A percentile compares a stretch with the other conserved stretches of the same genome.
Conservation (phyloP, 2,888 invertebrate species). For the Aleiodes testaceus region DNA sequence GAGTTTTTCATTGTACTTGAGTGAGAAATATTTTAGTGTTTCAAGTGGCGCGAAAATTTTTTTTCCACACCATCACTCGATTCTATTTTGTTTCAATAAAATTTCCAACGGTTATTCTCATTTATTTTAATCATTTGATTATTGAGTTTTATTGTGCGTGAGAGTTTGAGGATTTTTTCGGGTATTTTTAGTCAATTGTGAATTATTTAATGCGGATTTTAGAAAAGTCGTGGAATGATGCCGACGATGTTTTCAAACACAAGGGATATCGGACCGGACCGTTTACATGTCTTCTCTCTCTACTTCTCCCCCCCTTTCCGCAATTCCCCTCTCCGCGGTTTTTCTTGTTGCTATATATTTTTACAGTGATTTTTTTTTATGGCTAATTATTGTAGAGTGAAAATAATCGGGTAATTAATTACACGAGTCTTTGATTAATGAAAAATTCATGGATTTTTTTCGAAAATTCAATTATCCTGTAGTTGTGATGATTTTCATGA, state of each 20-base stretch:
- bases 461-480: background rate
- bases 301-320: conserved; percentile 43
- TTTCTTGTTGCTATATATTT: conserved; percentile 9
- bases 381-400: background rate
- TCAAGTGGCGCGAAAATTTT: conserved; percentile 33
- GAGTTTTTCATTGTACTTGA: background rate
- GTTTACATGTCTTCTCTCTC: conserved; percentile 47
- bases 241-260: conserved; percentile 60
- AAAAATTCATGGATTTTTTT: background rate
- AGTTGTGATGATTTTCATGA: background rate
- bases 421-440: background rate
- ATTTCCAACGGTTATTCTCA: conserved; percentile 5
- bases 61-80: background rate
- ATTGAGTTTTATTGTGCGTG: conserved; percentile 10
- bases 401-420: background rate
- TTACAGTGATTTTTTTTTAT: background rate
- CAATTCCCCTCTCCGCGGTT: conserved; percentile 11
- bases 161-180: too few relatives aligned
- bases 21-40: background rate
- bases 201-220: conserved; percentile 45
- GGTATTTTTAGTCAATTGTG: conserved; percentile 14
- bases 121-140: background rate
- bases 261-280: conserved; percentile 52
- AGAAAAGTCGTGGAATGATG: conserved; percentile 30
- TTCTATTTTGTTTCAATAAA: conserved; percentile 5